Evolutionary conservation across 1,140 invertebrate genomes (phyloP).

Genomic region (Antheraea mylitta): DNA sequence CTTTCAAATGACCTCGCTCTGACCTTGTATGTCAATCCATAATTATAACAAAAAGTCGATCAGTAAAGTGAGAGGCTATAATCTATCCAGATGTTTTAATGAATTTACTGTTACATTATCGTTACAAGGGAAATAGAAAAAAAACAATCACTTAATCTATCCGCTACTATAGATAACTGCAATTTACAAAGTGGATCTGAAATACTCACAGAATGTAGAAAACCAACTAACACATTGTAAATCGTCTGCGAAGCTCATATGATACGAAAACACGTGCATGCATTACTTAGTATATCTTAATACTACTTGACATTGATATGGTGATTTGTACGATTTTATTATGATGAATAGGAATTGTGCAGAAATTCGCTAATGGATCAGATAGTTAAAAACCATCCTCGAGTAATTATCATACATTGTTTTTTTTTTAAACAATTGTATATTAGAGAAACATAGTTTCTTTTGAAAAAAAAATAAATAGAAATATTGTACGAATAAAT

Average conservation of each 20-base stretch:
- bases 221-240: background rate
- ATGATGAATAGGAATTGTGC: background rate
- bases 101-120: background rate
- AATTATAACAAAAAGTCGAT: conserved; percentile 33
- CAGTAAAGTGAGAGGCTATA: conserved; percentile 29
- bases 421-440: no score
- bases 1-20: conserved; percentile 40
- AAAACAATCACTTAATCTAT: background rate
- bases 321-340: background rate
- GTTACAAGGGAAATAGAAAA: background rate
- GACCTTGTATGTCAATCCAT: conserved; percentile 36
- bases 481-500: no score
- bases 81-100: background rate
- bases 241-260: background rate
- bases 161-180: background rate
- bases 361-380: background rate
- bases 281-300: background rate
- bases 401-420: no score
- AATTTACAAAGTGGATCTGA: background rate
- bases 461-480: no score
- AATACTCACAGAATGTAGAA: background rate
- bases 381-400: background rate
- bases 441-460: no score
- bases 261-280: background rate
- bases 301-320: background rate